Base-by-base conservation (phyloP, 2,888 invertebrate genomes). In the Crossocerus cetratus region DNA sequence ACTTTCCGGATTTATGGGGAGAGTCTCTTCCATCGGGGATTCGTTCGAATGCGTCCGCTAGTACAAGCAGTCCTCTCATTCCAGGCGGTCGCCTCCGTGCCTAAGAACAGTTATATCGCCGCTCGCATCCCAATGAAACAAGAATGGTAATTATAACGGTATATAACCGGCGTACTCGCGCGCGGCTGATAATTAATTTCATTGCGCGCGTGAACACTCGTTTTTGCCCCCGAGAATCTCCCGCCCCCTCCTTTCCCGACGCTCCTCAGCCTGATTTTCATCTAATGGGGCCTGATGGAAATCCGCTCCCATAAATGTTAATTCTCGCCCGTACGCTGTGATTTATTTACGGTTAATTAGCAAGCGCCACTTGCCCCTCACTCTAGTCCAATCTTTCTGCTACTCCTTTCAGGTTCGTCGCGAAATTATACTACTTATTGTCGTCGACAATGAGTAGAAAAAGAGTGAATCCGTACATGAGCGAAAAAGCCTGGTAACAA, bases 61-160 rank as follows among this genome's bases (percentile, higher is more conserved):
- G 32, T 32, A 60, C 45, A 60, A 42, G 60, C 11, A 5, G 16
- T n/a, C 13, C 42, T 42, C 44, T 43, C 59, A 18, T 16, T 59
- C 43, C 20, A 16, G 59, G 2, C 18, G 5, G 57, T 57, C 32
- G 14, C n/a, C 23, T 60, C 22, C 67, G 32, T 53, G 49, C 66
- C 45, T 56, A 14, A 43, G 43, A 63, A 76, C 72, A 56, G 67
- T 73, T 68, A 68, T 49, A 2, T 32, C 59, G 49, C 62, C 32
- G 22, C 54, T 14, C 43, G 42, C 20, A n/a, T n/a, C 56, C 65
- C 58, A 54, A 68, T 49, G 66, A 66, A 65, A 64, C 63, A 53
- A 55, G 54, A 32, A 71, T 56, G 62, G 49, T 62, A 74, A 78
- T 78, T 77, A 77, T 72, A 78, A 78, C 77, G 69, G 78, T 72